Percentiles rank a stretch among this genome's conserved stretches.
phyloP scores from a whole-genome alignment of 2,888 invertebrate genomes.

The Stenodema calcarata region DNA sequence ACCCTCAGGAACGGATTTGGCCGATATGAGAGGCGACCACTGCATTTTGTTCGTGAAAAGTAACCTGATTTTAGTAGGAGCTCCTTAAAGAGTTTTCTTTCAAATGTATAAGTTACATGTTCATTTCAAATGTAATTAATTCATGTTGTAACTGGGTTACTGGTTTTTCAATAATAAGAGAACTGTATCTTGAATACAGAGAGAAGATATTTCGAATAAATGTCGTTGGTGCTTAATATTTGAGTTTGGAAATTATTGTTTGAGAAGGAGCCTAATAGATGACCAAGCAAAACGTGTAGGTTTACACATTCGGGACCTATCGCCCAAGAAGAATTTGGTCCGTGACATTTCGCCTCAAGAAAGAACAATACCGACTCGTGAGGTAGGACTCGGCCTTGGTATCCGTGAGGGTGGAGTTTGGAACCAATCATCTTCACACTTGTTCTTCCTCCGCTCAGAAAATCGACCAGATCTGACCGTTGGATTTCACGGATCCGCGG shows the following conservation, averaged over 20 bases:
- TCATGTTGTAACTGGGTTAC: too few species aligned
- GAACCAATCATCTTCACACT: slow-evolving; percentile 6
- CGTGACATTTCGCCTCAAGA: not conserved
- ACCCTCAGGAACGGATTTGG: too few species aligned
- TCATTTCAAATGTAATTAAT: too few species aligned
- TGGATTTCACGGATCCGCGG: not conserved
- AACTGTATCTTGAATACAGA: too few species aligned
- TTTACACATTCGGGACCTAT: not conserved
- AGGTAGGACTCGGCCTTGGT: not conserved
- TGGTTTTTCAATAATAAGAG: too few species aligned
- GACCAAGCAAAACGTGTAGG: not conserved
- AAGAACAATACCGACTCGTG: not conserved
- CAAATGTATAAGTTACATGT: too few species aligned
- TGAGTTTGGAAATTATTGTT: not conserved
- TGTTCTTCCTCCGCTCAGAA: not conserved
- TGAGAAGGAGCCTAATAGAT: not conserved
- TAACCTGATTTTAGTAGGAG: too few species aligned
- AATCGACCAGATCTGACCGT: not conserved
- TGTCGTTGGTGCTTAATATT: not conserved
- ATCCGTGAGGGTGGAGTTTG: not conserved
- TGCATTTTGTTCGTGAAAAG: too few species aligned
- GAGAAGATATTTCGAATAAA: too few species aligned
- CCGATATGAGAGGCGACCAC: too few species aligned
- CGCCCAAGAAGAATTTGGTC: not conserved
- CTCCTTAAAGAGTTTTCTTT: too few species aligned